These are phyloP conservation scores for Sceloporus undulatus DNA, from an alignment of 2,113 vertebrate species.

Conservation along the genomic window DNA sequence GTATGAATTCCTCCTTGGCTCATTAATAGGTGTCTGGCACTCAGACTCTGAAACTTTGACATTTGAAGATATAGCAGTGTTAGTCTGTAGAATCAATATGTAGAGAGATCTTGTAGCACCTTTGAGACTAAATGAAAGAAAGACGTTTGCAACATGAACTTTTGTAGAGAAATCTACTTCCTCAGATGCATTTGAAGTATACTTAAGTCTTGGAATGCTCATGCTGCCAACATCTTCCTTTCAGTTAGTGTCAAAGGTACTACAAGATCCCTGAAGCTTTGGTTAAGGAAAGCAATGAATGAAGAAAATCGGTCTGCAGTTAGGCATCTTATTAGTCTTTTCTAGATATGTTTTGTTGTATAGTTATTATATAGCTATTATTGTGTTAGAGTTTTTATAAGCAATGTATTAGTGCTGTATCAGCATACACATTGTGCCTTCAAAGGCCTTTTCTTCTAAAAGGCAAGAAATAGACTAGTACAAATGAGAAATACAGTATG, in stretches of 20 bases:
- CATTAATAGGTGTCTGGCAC: too few relatives aligned
- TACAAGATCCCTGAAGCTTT: neutral
- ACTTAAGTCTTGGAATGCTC: too few relatives aligned
- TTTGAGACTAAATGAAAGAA: too few relatives aligned
- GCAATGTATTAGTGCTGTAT: neutral
- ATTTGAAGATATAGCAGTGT: too few relatives aligned
- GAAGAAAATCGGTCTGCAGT: neutral
- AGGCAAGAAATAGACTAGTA: neutral
- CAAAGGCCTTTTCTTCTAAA: neutral
- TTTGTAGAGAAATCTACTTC: too few relatives aligned
- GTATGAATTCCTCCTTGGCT: conserved; percentile 15
- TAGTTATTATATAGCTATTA: neutral
- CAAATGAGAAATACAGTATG: neutral
- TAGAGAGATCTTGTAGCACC: too few relatives aligned
- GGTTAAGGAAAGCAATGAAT: conserved; percentile 3
- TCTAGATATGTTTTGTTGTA: neutral
- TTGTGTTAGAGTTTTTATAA: neutral
- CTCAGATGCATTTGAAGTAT: too few relatives aligned
- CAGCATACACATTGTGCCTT: neutral
- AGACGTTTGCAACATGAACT: too few relatives aligned
- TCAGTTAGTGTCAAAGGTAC: too few relatives aligned
- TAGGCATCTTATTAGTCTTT: neutral
- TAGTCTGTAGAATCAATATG: too few relatives aligned
- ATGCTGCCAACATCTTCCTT: too few relatives aligned
- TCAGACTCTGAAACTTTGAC: neutral